Base-by-base conservation (phyloP, 2,888 invertebrate genomes). In the Oxyscelio sp. region DNA sequence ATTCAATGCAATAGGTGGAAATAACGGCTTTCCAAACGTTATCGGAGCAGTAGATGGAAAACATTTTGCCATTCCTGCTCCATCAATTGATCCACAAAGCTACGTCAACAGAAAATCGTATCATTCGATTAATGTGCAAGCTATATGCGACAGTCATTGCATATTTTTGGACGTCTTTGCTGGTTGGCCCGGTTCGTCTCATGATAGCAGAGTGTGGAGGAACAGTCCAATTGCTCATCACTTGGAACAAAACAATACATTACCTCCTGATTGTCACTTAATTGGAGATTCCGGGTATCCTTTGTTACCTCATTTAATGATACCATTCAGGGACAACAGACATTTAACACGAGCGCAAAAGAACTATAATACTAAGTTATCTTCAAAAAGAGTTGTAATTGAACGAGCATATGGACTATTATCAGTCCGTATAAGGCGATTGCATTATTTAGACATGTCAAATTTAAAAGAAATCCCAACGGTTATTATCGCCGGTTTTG, bases 51-150 rank as follows among this genome's bases (percentile, higher is more conserved):
- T 75, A 15, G 75, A 66, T 48, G 61, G 48, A 15, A 74, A 61
- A 9, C 83, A 83, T 15, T 73, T 85, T 45, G 40, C 52, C 3
- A 83, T 83, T 6, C 74, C 48, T 21, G 66, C 70, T 19, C 85
- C 85, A 15, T 6, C 17, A 27, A 48, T 19, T 15, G 43, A 85
- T 31, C 34, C 45, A n/a, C 68, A 79, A 24, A 81, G 66, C 59
- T 78, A 85, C 19, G 40, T 79, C 0, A 85, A 74, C 22, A 24
- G 79, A 9, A 78, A 85, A 74, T 45, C 34, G 1, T 79, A 52
- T 43, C 43, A 79, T 65, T 83, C 68, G 0, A 31, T 56, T 0
- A 79, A 58, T 34, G 1, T 75, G 34, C 83, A 83, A 74, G 83
- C 61, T n/a, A 74, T 83, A 11, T 74, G 79, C 31, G 50, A 79